Base-by-base conservation (phyloP, 2,888 invertebrate genomes). In the Tetrapedia diversipes region DNA sequence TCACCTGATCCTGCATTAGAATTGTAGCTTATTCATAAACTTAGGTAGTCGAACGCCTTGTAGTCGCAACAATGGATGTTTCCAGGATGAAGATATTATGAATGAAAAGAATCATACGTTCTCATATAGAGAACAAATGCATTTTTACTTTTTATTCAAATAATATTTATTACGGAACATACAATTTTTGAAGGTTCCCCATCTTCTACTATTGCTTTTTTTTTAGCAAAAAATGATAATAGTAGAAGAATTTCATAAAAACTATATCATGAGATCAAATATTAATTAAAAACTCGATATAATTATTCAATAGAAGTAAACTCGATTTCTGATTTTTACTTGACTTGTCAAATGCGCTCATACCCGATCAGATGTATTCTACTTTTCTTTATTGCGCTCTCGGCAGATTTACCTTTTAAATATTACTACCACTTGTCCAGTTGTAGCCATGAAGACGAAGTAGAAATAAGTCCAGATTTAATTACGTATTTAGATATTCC, bases 401-500 rank as follows among this genome's bases (percentile, higher is more conserved):
- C 51, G 14, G 57, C 57, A 81, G 84, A 84, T 87, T n/a, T 86
- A 87, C 75, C 80, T 76, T 81, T 82, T 81, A 86, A 85, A 85
- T 87, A 87, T 83, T 65, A 76, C 61, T 29, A 75, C 83, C 86
- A 86, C 88, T 88, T 88, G 86, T 87, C 85, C 82, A 70, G 71
- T 79, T 64, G 53, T 70, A 63, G 57, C 60, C 68, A 73, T 53
- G 83, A 80, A 75, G 82, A 86, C 81, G 74, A 77, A 77, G 65
- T 64, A 61, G 79, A 80, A 86, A 86, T 87, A 88, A 87, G 87
- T 87, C 87, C 87, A 88, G 87, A 88, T 88, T 86, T 88, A 87
- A 88, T 88, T 76, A 60, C 56, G 63, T 80, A 82, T 85, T 86
- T 81, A 87, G 88, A 87, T 88, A 39, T 37, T 34, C 45, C 49